Evolutionary conservation across 2,113 vertebrate species (phyloP), one percentile per base, ranked within the genome.

Genomic region (Osmerus mordax): DNA sequence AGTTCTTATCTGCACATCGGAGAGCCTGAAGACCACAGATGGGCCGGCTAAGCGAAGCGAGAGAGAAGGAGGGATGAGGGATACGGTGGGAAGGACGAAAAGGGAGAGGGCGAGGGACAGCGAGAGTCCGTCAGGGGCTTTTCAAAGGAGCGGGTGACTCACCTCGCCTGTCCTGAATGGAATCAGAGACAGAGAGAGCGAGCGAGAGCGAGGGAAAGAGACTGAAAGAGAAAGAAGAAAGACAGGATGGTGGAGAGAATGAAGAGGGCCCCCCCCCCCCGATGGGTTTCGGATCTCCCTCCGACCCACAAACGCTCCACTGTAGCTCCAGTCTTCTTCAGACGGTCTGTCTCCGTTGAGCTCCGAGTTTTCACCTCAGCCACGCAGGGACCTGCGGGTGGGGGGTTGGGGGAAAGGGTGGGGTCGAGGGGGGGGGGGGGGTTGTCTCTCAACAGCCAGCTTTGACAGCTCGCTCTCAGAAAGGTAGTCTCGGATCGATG

Each of bases 241-340:
- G 83, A 81, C 72, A 83, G 71, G 69, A 81, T 56, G 13, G 58
- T 47, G 73, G 41, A 67, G 69, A 80, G 79, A 82, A 82, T 69
- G 71, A 70, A 60, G 69, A 80, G 78, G 16, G 23, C 32, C 62
- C 56, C 55, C n/a, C 55, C 25, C 55, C 55, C 19, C 29, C 0
- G 36, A 60, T 61, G 32, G 68, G 85, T 85, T 85, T 88, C 84
- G 72, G 78, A 78, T 87, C 83, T 73, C 81, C 59, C 64, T 2
- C 76, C 79, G 79, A 71, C 73, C 74, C 76, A 79, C 76, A 79
- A 81, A 75, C 7, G 70, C 68, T 84, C 81, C 78, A 81, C 81
- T 84, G 83, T 77, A 69, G n/a, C 65, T 63, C 71, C 63, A 18
- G 23, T 72, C 72, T 65, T 53, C 59, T 78, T 59, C 69, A 68